These are phyloP conservation scores for Zonitis immaculata DNA, from an alignment of 2,888 invertebrate species.

Conservation along the genomic window DNA sequence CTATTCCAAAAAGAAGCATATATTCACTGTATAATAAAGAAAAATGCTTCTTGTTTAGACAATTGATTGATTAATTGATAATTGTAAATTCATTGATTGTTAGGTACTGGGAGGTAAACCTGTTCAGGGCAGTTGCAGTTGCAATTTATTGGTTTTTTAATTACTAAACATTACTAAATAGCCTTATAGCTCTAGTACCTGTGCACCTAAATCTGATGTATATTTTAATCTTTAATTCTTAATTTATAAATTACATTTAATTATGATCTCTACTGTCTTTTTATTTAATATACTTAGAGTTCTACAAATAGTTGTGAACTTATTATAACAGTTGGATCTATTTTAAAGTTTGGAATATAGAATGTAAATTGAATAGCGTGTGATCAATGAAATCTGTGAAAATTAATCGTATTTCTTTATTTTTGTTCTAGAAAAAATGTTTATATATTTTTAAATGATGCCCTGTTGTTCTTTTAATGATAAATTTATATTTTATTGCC, in stretches of 20 bases:
- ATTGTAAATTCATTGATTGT: not conserved
- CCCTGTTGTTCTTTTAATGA: too few species aligned
- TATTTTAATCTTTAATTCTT: conserved; percentile 24
- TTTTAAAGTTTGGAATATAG: too few species aligned
- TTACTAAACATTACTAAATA: conserved; percentile 12
- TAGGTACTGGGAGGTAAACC: conserved; percentile 3
- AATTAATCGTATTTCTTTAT: too few species aligned
- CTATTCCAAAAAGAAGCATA: not conserved
- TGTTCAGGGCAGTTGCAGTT: conserved; percentile 27
- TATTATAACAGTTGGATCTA: too few species aligned
- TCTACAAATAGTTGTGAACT: too few species aligned
- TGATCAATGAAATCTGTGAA: too few species aligned
- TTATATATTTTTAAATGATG: too few species aligned
- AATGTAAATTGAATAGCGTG: too few species aligned
- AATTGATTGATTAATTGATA: too few species aligned
- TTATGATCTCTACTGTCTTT: conserved; percentile 20
- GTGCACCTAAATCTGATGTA: conserved; percentile 32
- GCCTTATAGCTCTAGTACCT: conserved; percentile 31
- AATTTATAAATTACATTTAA: conserved; percentile 23
- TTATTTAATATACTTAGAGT: not conserved
- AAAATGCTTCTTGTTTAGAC: not conserved
- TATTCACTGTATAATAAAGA: not conserved
- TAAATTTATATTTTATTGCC: too few species aligned
- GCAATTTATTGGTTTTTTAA: too few species aligned
- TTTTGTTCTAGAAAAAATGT: too few species aligned